Percentiles rank a stretch among this genome's conserved stretches.
These are phyloP conservation scores for Ficedula albicollis DNA, from an alignment of 2,797 vertebrate genomes.

Conservation along the genomic window DNA sequence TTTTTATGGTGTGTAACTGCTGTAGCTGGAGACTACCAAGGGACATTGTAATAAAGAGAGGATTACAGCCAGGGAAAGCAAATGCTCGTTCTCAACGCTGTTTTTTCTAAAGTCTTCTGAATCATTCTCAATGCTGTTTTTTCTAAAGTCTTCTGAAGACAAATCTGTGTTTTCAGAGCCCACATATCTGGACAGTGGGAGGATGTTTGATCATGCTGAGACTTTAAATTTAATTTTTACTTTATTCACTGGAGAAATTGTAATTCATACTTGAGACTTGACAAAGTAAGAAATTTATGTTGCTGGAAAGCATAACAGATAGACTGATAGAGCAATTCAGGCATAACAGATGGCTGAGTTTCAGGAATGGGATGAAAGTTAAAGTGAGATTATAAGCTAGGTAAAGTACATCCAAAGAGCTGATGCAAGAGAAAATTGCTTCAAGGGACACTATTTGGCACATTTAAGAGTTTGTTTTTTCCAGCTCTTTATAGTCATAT, in stretches of 20 bases:
- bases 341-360: conserved; percentile 14
- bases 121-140: background rate
- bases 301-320: background rate
- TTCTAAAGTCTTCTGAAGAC: background rate
- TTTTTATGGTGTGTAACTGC: background rate
- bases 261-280: background rate
- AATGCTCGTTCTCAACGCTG: background rate
- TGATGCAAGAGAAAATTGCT: background rate
- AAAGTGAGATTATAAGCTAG: background rate
- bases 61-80: conserved; percentile 18
- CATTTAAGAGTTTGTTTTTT: background rate
- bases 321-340: background rate
- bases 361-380: conserved; percentile 34
- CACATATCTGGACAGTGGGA: background rate
- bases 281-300: background rate
- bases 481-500: background rate
- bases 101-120: background rate
- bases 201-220: background rate
- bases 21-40: background rate
- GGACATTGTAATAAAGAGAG: background rate
- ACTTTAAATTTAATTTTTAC: background rate
- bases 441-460: background rate
- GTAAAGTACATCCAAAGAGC: background rate
- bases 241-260: background rate
- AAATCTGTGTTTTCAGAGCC: background rate